Base-by-base conservation (phyloP, 2,797 vertebrate species). In the Netta rufina region DNA sequence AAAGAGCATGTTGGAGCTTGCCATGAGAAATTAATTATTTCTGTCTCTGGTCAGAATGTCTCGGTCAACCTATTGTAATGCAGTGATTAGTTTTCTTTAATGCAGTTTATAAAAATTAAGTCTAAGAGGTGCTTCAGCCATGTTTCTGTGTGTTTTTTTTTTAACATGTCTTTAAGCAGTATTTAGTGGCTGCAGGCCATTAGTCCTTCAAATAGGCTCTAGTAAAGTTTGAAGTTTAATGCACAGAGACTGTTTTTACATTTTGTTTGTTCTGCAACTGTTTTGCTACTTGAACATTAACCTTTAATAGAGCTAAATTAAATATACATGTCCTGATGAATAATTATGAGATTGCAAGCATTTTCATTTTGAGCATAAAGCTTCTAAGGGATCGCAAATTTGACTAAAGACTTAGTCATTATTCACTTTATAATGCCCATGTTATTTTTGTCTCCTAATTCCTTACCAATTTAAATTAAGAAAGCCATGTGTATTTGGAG, bases 221-320 rank as follows among this genome's bases (percentile, higher is more conserved):
- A 83, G 69, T 82, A 72, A 96, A 97, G 94, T 96, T 97, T 96
- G 96, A 84, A 95, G 95, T 93, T 84, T 92, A 97, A 96, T 96
- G 95, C 83, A 56, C 60, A 62, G 96, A 96, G 96, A 94, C 96
- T 94, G 89, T 91, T 97, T 96, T 96, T 96, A 91, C 94, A 89
- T 96, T 96, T 95, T 95, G 81, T 95, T 97, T 96, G 87, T 97
- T 96, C 96, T 97, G 90, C 83, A 74, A 94, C 97, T 97, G 96
- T 97, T 97, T 96, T 96, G 97, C 96, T 97, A 93, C 96, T 97
- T 94, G 91, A 95, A 96, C 97, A 97, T 98, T 97, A 97, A 98
- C 97, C 97, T 98, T 97, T 98, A 97, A 97, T 98, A 91, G 84
- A 97, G 96, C 96, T 96, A 95, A 97, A 97, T 97, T 97, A 98